phyloP scores from a whole-genome alignment of 2,113 vertebrate species.

The Dissostichus mawsoni region DNA sequence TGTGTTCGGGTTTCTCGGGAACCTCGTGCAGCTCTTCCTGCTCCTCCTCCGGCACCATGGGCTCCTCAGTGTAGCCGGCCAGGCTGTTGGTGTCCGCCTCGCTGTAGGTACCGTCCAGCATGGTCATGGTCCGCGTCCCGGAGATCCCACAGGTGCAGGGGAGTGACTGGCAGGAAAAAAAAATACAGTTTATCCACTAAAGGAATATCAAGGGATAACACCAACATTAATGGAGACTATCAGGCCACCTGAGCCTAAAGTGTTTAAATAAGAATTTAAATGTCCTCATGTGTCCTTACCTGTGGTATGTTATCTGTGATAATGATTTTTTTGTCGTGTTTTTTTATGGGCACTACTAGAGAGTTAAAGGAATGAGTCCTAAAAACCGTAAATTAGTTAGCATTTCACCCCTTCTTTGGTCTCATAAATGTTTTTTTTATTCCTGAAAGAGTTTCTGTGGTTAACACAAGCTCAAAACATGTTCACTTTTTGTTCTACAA shows the following conservation, averaged over 20 bases:
- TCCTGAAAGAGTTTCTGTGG: too few species aligned
- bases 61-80: constrained; percentile 90
- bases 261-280: not conserved
- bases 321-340: not conserved
- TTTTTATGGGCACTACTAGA: too few species aligned
- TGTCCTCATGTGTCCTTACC: not conserved
- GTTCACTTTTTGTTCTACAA: too few species aligned
- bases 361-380: too few species aligned
- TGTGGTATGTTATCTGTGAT: not conserved
- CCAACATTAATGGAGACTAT: not conserved
- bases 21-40: constrained; percentile 83
- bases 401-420: too few species aligned
- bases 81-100: constrained; percentile 94
- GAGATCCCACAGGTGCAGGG: constrained; percentile 91
- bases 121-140: constrained; percentile 89
- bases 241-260: not conserved
- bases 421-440: too few species aligned
- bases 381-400: too few species aligned
- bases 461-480: too few species aligned
- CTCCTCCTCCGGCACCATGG: constrained; percentile 86
- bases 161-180: constrained; percentile 77
- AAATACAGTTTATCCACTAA: not conserved
- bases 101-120: constrained; percentile 92
- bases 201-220: not conserved
- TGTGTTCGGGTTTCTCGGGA: constrained; percentile 89